Conservation (phyloP, 2,797 vertebrate species). For the Pipistrellus kuhlii region DNA sequence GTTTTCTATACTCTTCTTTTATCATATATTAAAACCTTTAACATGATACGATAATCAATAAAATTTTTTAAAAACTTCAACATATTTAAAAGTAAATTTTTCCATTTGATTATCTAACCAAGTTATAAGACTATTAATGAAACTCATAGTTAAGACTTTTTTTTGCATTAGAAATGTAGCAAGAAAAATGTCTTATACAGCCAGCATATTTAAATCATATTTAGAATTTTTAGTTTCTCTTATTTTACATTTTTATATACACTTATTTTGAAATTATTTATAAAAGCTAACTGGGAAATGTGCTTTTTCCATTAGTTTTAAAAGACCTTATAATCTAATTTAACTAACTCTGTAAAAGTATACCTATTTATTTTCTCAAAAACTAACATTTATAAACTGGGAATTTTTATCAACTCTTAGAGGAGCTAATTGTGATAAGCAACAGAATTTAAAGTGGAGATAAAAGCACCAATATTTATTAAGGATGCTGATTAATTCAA, state of each 20-base stretch:
- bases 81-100: slow-evolving; percentile 37
- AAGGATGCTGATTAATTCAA: background rate
- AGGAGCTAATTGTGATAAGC: background rate
- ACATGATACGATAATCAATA: background rate
- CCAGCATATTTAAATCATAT: background rate
- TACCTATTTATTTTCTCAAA: slow-evolving; percentile 25
- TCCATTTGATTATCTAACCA: slow-evolving; percentile 9
- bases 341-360: background rate
- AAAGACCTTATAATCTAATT: background rate
- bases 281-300: slow-evolving; percentile 24
- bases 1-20: background rate
- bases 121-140: slow-evolving; percentile 8
- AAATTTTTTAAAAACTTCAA: background rate
- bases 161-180: background rate
- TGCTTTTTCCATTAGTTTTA: background rate
- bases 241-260: background rate
- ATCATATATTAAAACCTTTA: background rate
- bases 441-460: slow-evolving; percentile 37
- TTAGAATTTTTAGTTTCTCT: slow-evolving; percentile 26
- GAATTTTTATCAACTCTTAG: slow-evolving; percentile 13
- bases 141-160: background rate
- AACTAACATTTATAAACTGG: background rate
- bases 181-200: background rate
- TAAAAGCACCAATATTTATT: background rate
- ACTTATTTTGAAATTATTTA: slow-evolving; percentile 29